Percentiles rank a stretch among this genome's conserved stretches.
phyloP scores from a whole-genome alignment of 2,888 invertebrate genomes.

The Anagyrus pseudococci region DNA sequence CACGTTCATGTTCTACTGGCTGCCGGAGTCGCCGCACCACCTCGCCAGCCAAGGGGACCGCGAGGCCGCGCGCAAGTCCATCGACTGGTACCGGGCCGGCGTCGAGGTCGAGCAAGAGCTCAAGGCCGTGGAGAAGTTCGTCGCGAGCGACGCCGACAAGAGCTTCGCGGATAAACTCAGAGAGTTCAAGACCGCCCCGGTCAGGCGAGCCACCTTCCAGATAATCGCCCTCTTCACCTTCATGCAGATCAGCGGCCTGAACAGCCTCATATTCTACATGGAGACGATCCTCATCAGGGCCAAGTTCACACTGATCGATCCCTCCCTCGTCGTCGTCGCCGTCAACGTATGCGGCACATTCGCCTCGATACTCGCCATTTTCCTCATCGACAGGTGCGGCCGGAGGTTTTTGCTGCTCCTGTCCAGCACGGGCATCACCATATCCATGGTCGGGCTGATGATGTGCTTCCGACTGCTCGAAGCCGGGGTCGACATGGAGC shows the following conservation, averaged over 20 bases:
- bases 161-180: slow-evolving; percentile 31
- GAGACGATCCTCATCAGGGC: slow-evolving; percentile 50
- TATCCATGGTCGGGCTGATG: slow-evolving; percentile 40
- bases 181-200: slow-evolving; percentile 3
- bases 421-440: slow-evolving; percentile 46
- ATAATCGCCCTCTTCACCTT: slow-evolving; percentile 45
- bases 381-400: slow-evolving; percentile 50
- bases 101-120: slow-evolving; percentile 8
- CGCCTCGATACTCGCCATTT: slow-evolving; percentile 43
- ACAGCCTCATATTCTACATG: slow-evolving; percentile 50
- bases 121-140: slow-evolving; percentile 41
- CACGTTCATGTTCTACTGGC: slow-evolving; percentile 44
- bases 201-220: slow-evolving; percentile 45
- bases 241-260: slow-evolving; percentile 50
- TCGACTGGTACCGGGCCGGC: slow-evolving; percentile 13
- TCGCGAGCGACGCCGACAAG: slow-evolving; percentile 33
- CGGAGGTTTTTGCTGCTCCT: slow-evolving; percentile 46
- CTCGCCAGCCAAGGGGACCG: neutral
- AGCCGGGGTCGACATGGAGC: slow-evolving; percentile 33
- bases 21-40: slow-evolving; percentile 52
- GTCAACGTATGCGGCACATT: slow-evolving; percentile 45
- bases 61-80: slow-evolving; percentile 1
- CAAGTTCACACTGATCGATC: slow-evolving; percentile 43
- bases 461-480: slow-evolving; percentile 45
- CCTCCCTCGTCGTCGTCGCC: slow-evolving; percentile 48